These are phyloP conservation scores for Pseudomyrmex gracilis DNA, from an alignment of 1,140 invertebrate species.

Conservation along the genomic window DNA sequence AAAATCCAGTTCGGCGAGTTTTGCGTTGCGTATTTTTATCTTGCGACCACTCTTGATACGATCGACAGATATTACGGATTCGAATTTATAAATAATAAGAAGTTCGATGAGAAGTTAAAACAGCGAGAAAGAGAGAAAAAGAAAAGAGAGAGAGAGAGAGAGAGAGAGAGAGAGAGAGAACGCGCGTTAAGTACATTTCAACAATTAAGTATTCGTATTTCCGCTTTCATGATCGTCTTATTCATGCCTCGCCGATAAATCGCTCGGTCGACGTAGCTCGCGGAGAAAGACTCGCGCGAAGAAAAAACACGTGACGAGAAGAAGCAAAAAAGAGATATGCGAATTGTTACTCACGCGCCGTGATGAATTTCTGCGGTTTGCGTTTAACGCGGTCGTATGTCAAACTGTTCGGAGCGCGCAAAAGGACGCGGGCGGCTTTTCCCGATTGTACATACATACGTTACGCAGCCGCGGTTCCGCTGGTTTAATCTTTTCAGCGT, in stretches of 20 bases:
- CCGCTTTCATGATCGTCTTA: conserved; percentile 32
- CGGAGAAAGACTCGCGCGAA: not conserved
- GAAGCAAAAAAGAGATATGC: not conserved
- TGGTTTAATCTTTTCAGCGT: conserved; percentile 74
- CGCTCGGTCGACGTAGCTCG: conserved; percentile 12
- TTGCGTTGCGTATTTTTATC: not conserved
- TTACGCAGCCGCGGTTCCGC: conserved; percentile 57
- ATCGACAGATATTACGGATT: not conserved
- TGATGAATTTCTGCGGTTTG: conserved; percentile 26
- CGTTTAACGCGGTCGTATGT: conserved; percentile 14
- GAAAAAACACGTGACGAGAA: not conserved
- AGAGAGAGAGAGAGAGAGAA: not conserved
- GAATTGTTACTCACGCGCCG: conserved; percentile 38
- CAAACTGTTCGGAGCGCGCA: conserved; percentile 19
- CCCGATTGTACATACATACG: conserved; percentile 48
- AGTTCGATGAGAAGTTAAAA: no score
- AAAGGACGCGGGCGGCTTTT: conserved; percentile 58
- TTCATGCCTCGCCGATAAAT: conserved; percentile 40
- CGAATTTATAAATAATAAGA: no score
- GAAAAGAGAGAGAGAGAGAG: not conserved
- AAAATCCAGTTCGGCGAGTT: not conserved
- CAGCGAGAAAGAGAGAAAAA: not conserved
- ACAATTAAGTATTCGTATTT: conserved; percentile 15
- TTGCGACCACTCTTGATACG: not conserved
- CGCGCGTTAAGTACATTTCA: not conserved